phyloP scores from a whole-genome alignment of 2,113 vertebrate species.

The Petroica traversi region DNA sequence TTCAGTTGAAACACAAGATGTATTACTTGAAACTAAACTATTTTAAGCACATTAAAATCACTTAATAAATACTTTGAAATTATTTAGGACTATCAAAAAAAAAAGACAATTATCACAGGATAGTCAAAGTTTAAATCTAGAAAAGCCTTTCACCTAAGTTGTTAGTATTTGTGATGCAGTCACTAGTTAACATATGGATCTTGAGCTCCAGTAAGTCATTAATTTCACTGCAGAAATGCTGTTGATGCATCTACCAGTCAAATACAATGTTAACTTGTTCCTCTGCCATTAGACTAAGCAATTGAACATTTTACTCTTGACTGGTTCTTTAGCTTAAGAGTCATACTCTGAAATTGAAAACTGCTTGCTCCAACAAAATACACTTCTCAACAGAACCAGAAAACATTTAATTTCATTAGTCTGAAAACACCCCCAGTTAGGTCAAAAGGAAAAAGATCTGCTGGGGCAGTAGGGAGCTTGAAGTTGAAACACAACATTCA shows the following conservation, averaged over 20 bases:
- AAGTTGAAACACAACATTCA: background rate
- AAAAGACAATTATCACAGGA: background rate
- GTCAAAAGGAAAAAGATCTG: background rate
- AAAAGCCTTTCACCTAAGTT: slow-evolving; percentile 29
- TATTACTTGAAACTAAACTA: background rate
- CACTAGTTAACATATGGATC: slow-evolving; percentile 59
- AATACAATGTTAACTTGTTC: slow-evolving; percentile 53
- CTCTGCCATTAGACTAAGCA: slow-evolving; percentile 29
- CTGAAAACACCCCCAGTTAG: background rate
- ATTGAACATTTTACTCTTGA: slow-evolving; percentile 55
- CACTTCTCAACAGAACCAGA: background rate
- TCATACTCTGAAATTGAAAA: slow-evolving; percentile 24
- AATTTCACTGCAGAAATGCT: slow-evolving; percentile 58
- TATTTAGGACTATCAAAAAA: background rate
- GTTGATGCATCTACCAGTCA: slow-evolving; percentile 60
- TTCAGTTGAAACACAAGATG: background rate
- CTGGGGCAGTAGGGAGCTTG: background rate
- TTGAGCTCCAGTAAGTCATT: slow-evolving; percentile 52
- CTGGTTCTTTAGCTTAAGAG: slow-evolving; percentile 10
- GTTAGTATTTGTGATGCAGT: slow-evolving; percentile 29
- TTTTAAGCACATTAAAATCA: background rate
- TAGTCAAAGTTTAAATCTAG: background rate
- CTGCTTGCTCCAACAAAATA: slow-evolving; percentile 36
- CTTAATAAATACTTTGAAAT: background rate
- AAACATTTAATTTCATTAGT: slow-evolving; percentile 12